A percentile compares a stretch with the other conserved stretches of the same genome.
Evolutionary conservation across 2,113 vertebrate species (phyloP).

Genomic region (Carassius auratus): DNA sequence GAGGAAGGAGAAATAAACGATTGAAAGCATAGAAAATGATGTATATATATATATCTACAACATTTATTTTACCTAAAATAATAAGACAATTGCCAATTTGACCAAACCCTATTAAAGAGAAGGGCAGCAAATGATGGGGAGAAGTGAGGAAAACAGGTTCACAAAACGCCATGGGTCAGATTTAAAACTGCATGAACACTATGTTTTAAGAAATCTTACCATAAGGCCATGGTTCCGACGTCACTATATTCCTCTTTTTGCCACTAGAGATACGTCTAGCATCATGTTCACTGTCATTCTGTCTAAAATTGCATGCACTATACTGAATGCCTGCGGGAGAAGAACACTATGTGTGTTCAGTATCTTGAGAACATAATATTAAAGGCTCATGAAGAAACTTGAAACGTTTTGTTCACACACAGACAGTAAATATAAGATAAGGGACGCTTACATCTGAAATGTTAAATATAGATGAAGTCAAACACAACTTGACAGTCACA

Average conservation of each 20-base stretch:
- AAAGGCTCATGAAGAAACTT: neutral
- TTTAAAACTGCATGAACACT: neutral
- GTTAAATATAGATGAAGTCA: neutral
- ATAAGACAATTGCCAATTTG: too few species aligned
- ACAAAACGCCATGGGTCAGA: neutral
- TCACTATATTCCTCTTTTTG: neutral
- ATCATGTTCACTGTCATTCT: neutral
- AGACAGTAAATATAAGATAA: neutral
- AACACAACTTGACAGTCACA: constrained; percentile 4
- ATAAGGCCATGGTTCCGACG: neutral
- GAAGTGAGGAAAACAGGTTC: neutral
- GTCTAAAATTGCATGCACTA: neutral
- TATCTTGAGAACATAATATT: neutral
- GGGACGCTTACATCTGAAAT: constrained; percentile 10
- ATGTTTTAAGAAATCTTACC: neutral
- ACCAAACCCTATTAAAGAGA: too few species aligned
- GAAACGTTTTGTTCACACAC: neutral
- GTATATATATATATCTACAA: too few species aligned
- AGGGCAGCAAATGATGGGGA: neutral
- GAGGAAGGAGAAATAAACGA: neutral
- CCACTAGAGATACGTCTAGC: neutral
- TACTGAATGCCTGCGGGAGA: neutral
- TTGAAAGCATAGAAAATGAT: neutral
- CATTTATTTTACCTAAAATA: too few species aligned
- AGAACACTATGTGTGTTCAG: neutral